Evolutionary conservation across 2,113 vertebrate species (phyloP).

Genomic region (Coregonus clupeaformis): DNA sequence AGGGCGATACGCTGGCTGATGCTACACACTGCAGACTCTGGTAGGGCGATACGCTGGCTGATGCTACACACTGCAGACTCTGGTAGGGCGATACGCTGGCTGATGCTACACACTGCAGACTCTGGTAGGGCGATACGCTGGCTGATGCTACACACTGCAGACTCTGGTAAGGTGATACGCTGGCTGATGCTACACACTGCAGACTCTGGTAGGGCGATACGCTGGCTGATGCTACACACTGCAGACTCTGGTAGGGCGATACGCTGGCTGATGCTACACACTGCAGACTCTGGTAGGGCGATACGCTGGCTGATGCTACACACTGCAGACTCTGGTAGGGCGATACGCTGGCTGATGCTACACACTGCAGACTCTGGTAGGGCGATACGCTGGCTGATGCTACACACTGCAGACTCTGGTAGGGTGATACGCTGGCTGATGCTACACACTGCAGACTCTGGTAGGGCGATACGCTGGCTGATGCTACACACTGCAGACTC

Average conservation of each 20-base stretch:
- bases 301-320: slow-evolving; percentile 99
- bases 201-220: slow-evolving; percentile 84
- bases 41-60: slow-evolving; percentile 88
- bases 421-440: slow-evolving; percentile 90
- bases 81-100: slow-evolving; percentile 86
- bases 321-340: slow-evolving; percentile 87
- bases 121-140: slow-evolving; percentile 84
- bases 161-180: slow-evolving; percentile 85
- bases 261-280: slow-evolving; percentile 98
- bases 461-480: slow-evolving; percentile 88
- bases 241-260: slow-evolving; percentile 87
- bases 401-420: slow-evolving; percentile 94
- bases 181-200: slow-evolving; percentile 97
- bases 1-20: slow-evolving; percentile 88
- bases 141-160: slow-evolving; percentile 96
- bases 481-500: slow-evolving; percentile 96
- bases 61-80: slow-evolving; percentile 96
- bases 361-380: slow-evolving; percentile 92
- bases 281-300: slow-evolving; percentile 86
- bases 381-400: slow-evolving; percentile 93
- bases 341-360: slow-evolving; percentile 96
- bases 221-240: slow-evolving; percentile 97
- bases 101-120: slow-evolving; percentile 96
- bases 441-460: slow-evolving; percentile 93
- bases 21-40: slow-evolving; percentile 93